A percentile compares a stretch with the other conserved stretches of the same genome.
These are phyloP conservation scores for Helobdella robusta DNA, from an alignment of 2,888 invertebrate genomes.

Conservation along the genomic window DNA sequence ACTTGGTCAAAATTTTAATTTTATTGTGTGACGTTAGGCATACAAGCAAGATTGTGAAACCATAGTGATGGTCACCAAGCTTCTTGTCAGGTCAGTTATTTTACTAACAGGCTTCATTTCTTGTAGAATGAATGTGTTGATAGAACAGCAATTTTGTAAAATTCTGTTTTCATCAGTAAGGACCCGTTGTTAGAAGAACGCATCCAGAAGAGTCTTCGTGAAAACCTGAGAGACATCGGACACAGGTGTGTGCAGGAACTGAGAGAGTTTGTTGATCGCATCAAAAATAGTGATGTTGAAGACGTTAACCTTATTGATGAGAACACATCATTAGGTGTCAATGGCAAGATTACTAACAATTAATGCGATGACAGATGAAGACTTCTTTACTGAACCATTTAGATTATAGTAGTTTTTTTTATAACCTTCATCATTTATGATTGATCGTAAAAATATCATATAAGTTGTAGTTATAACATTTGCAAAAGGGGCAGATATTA, in stretches of 20 bases:
- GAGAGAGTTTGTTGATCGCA: slow-evolving; percentile 36
- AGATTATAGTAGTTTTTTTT: no score
- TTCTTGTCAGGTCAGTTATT: slow-evolving; percentile 37
- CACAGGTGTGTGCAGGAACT: slow-evolving; percentile 37
- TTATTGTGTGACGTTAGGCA: slow-evolving; percentile 31
- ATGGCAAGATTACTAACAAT: no score
- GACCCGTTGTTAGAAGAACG: slow-evolving; percentile 37
- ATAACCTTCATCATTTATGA: no score
- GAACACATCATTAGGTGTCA: no score
- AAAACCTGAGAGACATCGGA: slow-evolving; percentile 40
- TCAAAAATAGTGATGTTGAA: slow-evolving; percentile 32
- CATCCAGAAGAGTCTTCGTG: slow-evolving; percentile 36
- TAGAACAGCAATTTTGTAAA: not conserved
- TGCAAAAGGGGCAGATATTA: no score
- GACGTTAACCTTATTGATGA: no score
- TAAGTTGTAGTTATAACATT: no score
- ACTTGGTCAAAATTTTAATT: no score
- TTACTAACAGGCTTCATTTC: not conserved
- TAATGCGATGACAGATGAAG: no score
- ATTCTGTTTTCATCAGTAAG: slow-evolving; percentile 35
- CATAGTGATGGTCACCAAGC: slow-evolving; percentile 39
- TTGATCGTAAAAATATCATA: no score
- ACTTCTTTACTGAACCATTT: no score
- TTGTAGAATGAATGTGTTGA: not conserved
- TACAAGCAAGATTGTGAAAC: slow-evolving; percentile 40